A percentile compares a stretch with the other conserved stretches of the same genome.
phyloP scores from a whole-genome alignment of 2,888 invertebrate genomes.

The Hirtodrosophila confusa region DNA sequence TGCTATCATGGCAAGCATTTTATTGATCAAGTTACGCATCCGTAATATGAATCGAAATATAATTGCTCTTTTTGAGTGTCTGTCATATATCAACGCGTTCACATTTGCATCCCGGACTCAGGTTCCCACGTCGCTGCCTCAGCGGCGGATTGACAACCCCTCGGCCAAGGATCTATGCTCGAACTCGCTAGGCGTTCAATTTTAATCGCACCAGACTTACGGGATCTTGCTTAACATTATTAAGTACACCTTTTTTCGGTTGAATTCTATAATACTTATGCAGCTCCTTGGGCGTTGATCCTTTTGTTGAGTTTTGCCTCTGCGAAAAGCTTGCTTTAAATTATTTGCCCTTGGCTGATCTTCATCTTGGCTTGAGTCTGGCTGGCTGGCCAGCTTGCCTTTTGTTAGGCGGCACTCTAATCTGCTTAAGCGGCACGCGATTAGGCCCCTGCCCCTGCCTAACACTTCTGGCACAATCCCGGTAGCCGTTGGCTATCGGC shows the following conservation, averaged over 20 bases:
- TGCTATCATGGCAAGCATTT: constrained; percentile 70
- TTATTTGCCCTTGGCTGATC: constrained; percentile 60
- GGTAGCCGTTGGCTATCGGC: background rate
- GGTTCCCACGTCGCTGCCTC: constrained; percentile 41
- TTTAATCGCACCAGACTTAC: constrained; percentile 76
- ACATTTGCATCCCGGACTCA: constrained; percentile 26
- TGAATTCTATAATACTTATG: constrained; percentile 52
- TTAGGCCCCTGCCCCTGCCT: constrained; percentile 38
- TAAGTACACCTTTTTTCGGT: constrained; percentile 61
- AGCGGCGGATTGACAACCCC: constrained; percentile 30
- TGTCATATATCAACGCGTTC: constrained; percentile 60
- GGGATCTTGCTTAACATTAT: constrained; percentile 77
- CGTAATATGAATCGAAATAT: constrained; percentile 75
- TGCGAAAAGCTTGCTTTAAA: constrained; percentile 71
- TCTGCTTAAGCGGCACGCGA: constrained; percentile 71
- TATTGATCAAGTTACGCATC: constrained; percentile 77
- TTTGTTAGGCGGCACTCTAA: constrained; percentile 45
- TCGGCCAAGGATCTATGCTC: constrained; percentile 21
- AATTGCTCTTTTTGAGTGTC: constrained; percentile 76
- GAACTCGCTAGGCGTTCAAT: constrained; percentile 52
- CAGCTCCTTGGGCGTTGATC: constrained; percentile 37
- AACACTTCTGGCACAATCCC: constrained; percentile 2
- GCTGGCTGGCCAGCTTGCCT: constrained; percentile 20
- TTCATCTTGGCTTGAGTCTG: constrained; percentile 25
- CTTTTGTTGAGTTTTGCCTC: constrained; percentile 60